A percentile compares a stretch with the other conserved stretches of the same genome.
phyloP scores from a whole-genome alignment of 2,888 invertebrate genomes.

The Phaedon cochleariae region DNA sequence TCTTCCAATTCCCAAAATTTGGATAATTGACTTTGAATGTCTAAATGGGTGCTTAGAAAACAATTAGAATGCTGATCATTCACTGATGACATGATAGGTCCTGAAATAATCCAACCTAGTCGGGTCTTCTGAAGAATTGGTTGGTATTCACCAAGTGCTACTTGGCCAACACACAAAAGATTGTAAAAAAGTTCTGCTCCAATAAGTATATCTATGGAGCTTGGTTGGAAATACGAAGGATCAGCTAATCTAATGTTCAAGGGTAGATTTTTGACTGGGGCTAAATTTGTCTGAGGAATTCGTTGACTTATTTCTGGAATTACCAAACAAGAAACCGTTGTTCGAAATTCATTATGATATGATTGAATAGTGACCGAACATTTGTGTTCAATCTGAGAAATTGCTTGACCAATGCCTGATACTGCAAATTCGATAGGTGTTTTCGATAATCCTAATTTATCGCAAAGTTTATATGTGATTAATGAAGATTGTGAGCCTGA shows the following conservation, averaged over 20 bases:
- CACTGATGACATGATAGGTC: background rate
- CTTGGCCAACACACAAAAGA: too few relatives aligned
- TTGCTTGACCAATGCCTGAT: background rate
- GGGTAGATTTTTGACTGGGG: too few relatives aligned
- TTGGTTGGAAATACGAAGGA: background rate
- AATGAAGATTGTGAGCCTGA: background rate
- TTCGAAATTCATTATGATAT: too few relatives aligned
- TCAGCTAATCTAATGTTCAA: background rate
- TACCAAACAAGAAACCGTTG: background rate
- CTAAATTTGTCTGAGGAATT: too few relatives aligned
- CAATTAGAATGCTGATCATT: background rate
- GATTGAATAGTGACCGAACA: too few relatives aligned
- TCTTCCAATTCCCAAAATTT: background rate
- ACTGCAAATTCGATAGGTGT: background rate
- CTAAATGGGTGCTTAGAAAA: background rate
- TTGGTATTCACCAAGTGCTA: background rate
- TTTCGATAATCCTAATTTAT: background rate
- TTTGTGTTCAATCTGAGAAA: background rate
- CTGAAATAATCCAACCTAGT: conserved; percentile 1
- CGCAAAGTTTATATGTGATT: background rate
- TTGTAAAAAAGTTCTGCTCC: conserved; percentile 2
- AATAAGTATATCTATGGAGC: background rate
- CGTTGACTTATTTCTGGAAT: background rate
- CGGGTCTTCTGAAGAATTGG: background rate
- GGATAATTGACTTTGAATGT: background rate